Evolutionary conservation across 2,113 vertebrate genomes (phyloP).

Genomic region (Pseudorhombus dupliciocellatus): DNA sequence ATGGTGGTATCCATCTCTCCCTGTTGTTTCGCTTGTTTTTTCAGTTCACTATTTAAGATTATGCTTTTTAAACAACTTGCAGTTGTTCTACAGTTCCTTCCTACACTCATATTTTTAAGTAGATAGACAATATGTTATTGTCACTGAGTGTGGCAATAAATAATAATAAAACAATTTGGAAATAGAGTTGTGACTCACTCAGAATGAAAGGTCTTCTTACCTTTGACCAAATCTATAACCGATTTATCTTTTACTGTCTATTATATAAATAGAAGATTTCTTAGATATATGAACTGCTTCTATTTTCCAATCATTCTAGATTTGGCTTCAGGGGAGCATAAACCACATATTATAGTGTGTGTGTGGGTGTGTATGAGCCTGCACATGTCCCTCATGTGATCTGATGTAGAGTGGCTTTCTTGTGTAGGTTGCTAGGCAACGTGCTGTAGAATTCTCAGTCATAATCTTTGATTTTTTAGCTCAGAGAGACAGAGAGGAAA

Average conservation of each 20-base stretch:
- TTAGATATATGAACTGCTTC: slow-evolving; percentile 20
- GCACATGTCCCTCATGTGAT: slow-evolving; percentile 65
- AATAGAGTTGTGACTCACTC: slow-evolving; percentile 2
- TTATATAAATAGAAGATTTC: slow-evolving; percentile 1
- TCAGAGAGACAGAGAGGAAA: slow-evolving; percentile 56
- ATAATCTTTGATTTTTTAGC: slow-evolving; percentile 76
- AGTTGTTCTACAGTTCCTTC: slow-evolving; percentile 3
- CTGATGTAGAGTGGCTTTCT: slow-evolving; percentile 76
- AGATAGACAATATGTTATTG: not conserved
- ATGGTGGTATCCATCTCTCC: slow-evolving; percentile 5
- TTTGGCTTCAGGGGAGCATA: slow-evolving; percentile 41
- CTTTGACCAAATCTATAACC: not conserved
- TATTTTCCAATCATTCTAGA: slow-evolving; percentile 26
- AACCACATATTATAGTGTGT: slow-evolving; percentile 38
- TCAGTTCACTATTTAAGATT: slow-evolving; percentile 1
- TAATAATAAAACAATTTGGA: not conserved
- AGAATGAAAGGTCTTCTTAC: slow-evolving; percentile 8
- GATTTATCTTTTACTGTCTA: slow-evolving; percentile 1
- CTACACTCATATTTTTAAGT: not conserved
- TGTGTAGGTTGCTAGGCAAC: slow-evolving; percentile 81
- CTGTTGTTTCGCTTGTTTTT: not conserved
- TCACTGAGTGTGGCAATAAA: not conserved
- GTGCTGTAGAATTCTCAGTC: slow-evolving; percentile 68
- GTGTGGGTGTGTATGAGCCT: slow-evolving; percentile 51
- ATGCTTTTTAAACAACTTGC: slow-evolving; percentile 52